Conservation (phyloP, 2,888 invertebrate species). For the Acleris laterana region DNA sequence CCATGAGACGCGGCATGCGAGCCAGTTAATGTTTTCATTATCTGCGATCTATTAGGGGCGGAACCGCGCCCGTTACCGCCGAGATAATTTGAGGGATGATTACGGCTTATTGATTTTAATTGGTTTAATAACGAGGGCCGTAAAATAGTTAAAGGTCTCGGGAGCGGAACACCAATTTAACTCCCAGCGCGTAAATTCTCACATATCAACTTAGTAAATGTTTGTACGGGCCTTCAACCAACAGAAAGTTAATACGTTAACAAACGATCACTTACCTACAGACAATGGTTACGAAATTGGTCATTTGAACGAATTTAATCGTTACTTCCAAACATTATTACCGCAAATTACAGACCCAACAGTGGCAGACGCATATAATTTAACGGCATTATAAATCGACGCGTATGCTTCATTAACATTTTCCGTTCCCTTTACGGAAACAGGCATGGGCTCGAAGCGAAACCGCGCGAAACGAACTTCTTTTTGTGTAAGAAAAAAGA, state of each 20-base stretch:
- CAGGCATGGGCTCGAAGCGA: conserved; percentile 64
- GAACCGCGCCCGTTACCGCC: conserved; percentile 29
- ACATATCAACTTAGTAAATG: conserved; percentile 6
- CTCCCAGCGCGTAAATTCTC: conserved; percentile 31
- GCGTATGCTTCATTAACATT: conserved; percentile 76
- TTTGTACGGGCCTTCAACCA: background rate
- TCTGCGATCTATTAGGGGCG: conserved; percentile 51
- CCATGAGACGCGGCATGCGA: conserved; percentile 30
- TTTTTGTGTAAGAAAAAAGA: conserved; percentile 65
- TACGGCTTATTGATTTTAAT: conserved; percentile 67
- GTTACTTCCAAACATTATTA: conserved; percentile 57
- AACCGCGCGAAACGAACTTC: conserved; percentile 78
- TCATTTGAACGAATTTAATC: conserved; percentile 59
- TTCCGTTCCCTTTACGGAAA: conserved; percentile 77
- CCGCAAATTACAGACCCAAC: conserved; percentile 58
- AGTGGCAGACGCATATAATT: conserved; percentile 58
- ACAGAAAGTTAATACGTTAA: background rate
- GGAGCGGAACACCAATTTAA: conserved; percentile 21
- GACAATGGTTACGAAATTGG: conserved; percentile 40
- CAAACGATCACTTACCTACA: conserved; percentile 5
- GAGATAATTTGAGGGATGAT: conserved; percentile 51
- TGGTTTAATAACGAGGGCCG: conserved; percentile 61
- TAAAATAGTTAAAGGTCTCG: conserved; percentile 51
- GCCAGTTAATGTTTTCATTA: conserved; percentile 59
- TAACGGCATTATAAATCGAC: conserved; percentile 58